Evolutionary conservation across 2,888 invertebrate genomes (phyloP), one percentile per base, ranked within the genome.

Genomic region (Nysson spinosus): DNA sequence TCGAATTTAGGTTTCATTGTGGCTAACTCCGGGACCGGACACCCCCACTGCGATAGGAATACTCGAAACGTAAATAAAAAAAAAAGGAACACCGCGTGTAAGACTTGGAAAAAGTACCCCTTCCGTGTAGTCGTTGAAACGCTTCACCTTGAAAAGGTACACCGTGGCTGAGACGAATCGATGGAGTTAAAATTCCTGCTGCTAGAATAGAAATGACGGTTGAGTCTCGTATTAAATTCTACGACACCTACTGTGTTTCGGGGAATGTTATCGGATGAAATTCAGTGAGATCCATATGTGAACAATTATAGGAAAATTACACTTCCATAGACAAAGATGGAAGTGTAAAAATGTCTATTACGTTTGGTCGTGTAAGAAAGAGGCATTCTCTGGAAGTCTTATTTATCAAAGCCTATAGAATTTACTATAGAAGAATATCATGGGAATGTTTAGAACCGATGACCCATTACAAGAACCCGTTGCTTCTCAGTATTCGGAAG

Each of bases 1-100:
- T 68, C 62, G 74, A 76, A 76, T 76, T 76, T 77, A 72, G 64
- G 64, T 61, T 60, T 64, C 74, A 76, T 76, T 76, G 76, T 76
- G 57, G 54, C 28, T 55, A 16, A 11, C 62, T 30, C 22, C 64
- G 47, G 40, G 54, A 28, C 60, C 22, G 63, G 47, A 76, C 77
- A 69, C 68, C 71, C 77, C 73, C 71, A 74, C 66, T 64, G 77
- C 46, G 77, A 68, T 58, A 52, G 56, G 66, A 76, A 67, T 70
- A 50, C 32, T 17, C 46, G 12, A n/a, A 26, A 30, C 26, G 39
- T 46, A 67, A 43, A 55, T 47, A 55, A 47, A 34, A 56, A 52
- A 42, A 40, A 35, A 20, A 2, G 20, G 9, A 30, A n/a, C 3
- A 24, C 11, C 19, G 26, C 5, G n/a, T 9, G 37, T 30, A 35